These are phyloP conservation scores for Peromyscus melanophrys DNA, from an alignment of 2,797 vertebrate genomes.

Conservation along the genomic window DNA sequence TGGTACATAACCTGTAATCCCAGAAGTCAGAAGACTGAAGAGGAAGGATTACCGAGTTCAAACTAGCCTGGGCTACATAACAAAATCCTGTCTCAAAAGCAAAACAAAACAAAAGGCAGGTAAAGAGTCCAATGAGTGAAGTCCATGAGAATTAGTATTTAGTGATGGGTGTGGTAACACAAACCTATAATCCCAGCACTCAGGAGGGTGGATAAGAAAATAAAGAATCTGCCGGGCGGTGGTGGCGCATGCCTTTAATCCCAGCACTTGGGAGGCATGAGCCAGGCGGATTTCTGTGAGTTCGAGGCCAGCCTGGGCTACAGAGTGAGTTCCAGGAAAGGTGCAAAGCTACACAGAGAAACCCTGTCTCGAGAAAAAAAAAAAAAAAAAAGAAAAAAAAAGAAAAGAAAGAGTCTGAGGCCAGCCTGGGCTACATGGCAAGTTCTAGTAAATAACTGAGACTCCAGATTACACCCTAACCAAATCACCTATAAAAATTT, in stretches of 20 bases:
- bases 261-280: too few species aligned
- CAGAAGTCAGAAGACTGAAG: not conserved
- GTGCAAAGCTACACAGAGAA: too few species aligned
- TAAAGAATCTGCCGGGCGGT: not conserved
- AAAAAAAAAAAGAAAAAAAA: too few species aligned
- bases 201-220: not conserved
- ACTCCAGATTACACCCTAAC: not conserved
- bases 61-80: not conserved
- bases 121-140: not conserved
- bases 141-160: not conserved
- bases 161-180: not conserved
- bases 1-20: not conserved
- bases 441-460: slow-evolving; percentile 1
- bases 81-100: not conserved
- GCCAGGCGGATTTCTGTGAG: too few species aligned
- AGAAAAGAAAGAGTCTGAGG: not conserved
- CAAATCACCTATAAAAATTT: not conserved
- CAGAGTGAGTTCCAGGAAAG: too few species aligned
- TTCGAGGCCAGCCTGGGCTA: too few species aligned
- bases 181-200: not conserved
- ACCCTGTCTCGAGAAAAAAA: too few species aligned
- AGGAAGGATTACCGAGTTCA: not conserved
- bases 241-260: too few species aligned
- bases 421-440: not conserved
- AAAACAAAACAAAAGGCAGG: not conserved